Evolutionary conservation across 2,797 vertebrate genomes (phyloP).

Genomic region (Pachyuromys duprasi): DNA sequence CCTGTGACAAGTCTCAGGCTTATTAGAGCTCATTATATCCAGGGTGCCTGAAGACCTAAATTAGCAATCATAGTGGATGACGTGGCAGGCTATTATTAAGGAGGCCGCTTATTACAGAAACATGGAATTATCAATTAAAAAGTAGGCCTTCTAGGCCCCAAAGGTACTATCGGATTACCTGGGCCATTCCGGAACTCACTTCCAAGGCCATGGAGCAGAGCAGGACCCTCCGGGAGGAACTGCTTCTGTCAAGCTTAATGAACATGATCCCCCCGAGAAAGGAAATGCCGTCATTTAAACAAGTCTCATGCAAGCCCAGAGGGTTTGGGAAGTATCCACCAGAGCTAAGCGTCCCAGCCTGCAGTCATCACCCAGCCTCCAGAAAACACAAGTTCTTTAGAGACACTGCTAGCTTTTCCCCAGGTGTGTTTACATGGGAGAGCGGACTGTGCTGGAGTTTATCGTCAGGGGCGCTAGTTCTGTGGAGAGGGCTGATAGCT

Average conservation of each 20-base stretch:
- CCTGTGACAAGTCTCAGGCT: slow-evolving; percentile 69
- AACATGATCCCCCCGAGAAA: slow-evolving; percentile 88
- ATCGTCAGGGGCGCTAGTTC: neutral
- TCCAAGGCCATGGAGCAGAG: slow-evolving; percentile 91
- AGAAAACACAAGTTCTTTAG: neutral
- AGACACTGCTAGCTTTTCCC: neutral
- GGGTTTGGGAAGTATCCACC: slow-evolving; percentile 40
- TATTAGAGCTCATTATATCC: slow-evolving; percentile 79
- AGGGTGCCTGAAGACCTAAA: slow-evolving; percentile 81
- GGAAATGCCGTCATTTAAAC: slow-evolving; percentile 84
- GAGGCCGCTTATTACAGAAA: slow-evolving; percentile 88
- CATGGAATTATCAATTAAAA: slow-evolving; percentile 93
- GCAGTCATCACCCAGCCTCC: slow-evolving; percentile 23
- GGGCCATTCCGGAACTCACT: slow-evolving; percentile 92
- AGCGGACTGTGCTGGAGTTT: neutral
- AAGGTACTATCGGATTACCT: slow-evolving; percentile 92
- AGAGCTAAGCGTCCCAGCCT: slow-evolving; percentile 51
- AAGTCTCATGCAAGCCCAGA: slow-evolving; percentile 45
- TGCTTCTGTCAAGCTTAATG: slow-evolving; percentile 91
- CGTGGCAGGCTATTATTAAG: slow-evolving; percentile 83
- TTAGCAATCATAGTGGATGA: slow-evolving; percentile 83
- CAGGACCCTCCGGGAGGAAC: slow-evolving; percentile 89
- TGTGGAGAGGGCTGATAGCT: rapidly evolving
- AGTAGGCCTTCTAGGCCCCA: slow-evolving; percentile 88
- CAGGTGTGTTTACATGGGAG: no score